These are phyloP conservation scores for Patella pellucida DNA, from an alignment of 2,888 invertebrate species.

Conservation along the genomic window DNA sequence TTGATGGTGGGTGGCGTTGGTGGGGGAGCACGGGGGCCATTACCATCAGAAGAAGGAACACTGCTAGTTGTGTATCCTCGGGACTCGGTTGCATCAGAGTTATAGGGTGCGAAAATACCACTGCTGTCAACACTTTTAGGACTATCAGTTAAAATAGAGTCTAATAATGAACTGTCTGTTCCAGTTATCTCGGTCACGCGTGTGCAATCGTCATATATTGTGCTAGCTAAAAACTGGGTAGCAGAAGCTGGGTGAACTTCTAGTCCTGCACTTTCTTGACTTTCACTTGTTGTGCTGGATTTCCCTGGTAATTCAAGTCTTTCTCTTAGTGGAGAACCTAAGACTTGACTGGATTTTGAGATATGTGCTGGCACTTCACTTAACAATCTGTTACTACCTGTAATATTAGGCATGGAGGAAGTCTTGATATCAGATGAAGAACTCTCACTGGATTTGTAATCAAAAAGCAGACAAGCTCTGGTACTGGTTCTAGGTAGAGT, in stretches of 20 bases:
- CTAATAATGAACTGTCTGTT: conserved; percentile 28
- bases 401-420: conserved; percentile 48
- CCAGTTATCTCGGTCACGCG: background rate
- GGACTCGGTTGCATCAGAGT: conserved; percentile 50
- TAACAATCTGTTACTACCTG: conserved; percentile 37
- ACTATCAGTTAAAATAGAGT: conserved; percentile 62
- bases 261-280: conserved; percentile 18
- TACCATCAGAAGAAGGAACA: conserved; percentile 26
- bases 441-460: conserved; percentile 47
- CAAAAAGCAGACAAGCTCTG: conserved; percentile 39
- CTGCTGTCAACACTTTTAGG: conserved; percentile 60
- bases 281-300: conserved; percentile 55
- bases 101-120: conserved; percentile 60
- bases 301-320: conserved; percentile 55
- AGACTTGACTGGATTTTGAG: conserved; percentile 30
- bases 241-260: background rate
- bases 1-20: conserved; percentile 45
- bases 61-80: conserved; percentile 38
- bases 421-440: conserved; percentile 47
- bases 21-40: conserved; percentile 41
- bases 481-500: conserved; percentile 56
- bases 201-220: background rate
- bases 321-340: conserved; percentile 43
- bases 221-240: conserved; percentile 9
- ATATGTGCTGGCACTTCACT: conserved; percentile 27